These are phyloP conservation scores for Ephialtes manifestator DNA, from an alignment of 2,888 invertebrate species.

Conservation along the genomic window DNA sequence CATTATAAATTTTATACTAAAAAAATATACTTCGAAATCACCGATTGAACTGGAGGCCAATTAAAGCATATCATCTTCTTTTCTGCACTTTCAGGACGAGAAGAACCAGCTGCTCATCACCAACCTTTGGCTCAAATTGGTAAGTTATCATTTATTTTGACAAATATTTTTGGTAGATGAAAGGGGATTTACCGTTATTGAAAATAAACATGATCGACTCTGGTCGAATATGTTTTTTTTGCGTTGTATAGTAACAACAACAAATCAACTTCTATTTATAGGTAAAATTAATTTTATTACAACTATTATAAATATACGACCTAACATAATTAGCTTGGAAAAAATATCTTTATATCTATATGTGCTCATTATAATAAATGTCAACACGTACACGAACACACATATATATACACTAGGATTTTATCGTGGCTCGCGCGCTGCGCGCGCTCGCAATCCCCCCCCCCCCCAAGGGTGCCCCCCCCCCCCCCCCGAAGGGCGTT, in stretches of 20 bases:
- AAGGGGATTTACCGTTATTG: neutral
- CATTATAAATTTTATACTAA: slow-evolving; percentile 35
- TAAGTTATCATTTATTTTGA: slow-evolving; percentile 88
- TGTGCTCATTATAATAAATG: too few relatives aligned
- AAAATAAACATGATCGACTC: neutral
- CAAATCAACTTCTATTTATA: neutral
- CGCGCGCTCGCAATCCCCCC: too few relatives aligned
- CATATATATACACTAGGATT: too few relatives aligned
- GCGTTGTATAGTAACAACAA: neutral
- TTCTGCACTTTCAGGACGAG: slow-evolving; percentile 92
- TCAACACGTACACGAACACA: too few relatives aligned
- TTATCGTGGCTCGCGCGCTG: too few relatives aligned
- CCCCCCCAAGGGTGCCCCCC: too few relatives aligned
- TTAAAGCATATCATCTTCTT: slow-evolving; percentile 57
- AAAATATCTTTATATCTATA: too few relatives aligned
- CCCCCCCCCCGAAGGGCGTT: too few relatives aligned
- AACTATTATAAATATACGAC: too few relatives aligned
- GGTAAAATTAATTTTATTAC: too few relatives aligned
- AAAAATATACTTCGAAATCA: slow-evolving; percentile 15
- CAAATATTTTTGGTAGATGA: neutral
- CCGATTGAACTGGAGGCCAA: slow-evolving; percentile 10
- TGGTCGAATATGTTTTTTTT: neutral
- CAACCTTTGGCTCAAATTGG: slow-evolving; percentile 98
- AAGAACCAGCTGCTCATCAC: slow-evolving; percentile 98
- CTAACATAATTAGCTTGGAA: too few relatives aligned